phyloP scores from a whole-genome alignment of 2,797 vertebrate genomes.

The Aulostomus chinensis region DNA sequence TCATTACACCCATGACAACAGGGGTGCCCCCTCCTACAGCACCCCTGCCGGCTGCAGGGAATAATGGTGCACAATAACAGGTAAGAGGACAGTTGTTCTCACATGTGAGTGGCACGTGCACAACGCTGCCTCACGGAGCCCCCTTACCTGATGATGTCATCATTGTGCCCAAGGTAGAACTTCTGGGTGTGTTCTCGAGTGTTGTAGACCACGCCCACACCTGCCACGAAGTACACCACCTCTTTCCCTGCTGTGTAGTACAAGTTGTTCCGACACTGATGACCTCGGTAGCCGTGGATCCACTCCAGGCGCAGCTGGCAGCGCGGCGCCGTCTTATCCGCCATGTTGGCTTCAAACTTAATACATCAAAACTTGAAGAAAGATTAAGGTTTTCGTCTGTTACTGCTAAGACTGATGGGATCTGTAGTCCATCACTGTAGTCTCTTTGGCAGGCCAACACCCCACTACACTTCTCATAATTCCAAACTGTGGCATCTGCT shows the following conservation, averaged over 20 bases:
- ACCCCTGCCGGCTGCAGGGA: too few species aligned
- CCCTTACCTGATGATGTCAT: conserved; percentile 95
- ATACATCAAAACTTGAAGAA: too few species aligned
- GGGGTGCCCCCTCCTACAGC: too few species aligned
- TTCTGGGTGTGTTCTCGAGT: conserved; percentile 93
- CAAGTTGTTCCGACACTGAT: conserved; percentile 96
- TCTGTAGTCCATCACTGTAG: background rate
- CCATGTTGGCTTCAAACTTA: conserved; percentile 82
- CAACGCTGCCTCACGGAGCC: background rate
- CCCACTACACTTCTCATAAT: conserved; percentile 42
- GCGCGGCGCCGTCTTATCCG: conserved; percentile 91
- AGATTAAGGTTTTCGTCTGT: background rate
- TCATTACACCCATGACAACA: too few species aligned
- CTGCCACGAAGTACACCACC: conserved; percentile 94
- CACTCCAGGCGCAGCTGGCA: conserved; percentile 93
- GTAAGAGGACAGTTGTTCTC: too few species aligned
- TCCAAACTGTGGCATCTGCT: background rate
- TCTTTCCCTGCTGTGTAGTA: conserved; percentile 93
- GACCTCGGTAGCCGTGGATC: conserved; percentile 94
- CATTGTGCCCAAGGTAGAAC: conserved; percentile 95
- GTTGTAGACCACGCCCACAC: conserved; percentile 94
- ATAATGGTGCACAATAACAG: too few species aligned
- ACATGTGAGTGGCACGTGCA: too few species aligned
- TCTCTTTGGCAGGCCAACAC: background rate
- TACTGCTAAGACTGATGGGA: background rate